phyloP scores from a whole-genome alignment of 2,113 vertebrate species.

The Athene cunicularia region DNA sequence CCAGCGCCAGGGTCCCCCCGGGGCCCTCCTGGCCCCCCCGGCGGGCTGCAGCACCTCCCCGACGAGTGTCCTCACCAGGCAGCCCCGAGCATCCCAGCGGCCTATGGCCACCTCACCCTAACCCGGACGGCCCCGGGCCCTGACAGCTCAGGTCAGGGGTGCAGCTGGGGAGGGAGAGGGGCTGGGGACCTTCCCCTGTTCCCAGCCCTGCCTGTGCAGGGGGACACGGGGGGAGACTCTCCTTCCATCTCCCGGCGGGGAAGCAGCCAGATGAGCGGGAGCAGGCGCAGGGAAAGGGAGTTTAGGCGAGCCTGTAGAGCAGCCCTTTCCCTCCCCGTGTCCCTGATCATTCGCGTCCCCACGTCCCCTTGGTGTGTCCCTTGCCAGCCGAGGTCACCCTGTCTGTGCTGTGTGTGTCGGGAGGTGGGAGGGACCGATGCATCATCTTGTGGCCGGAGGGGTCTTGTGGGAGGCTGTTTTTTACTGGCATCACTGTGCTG shows the following conservation, averaged over 20 bases:
- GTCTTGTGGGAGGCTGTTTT: neutral
- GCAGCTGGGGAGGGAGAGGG: neutral
- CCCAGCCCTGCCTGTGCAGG: neutral
- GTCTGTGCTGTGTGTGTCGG: neutral
- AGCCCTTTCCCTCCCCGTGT: neutral
- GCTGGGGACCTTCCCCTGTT: neutral
- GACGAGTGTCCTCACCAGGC: constrained; percentile 75
- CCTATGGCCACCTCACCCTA: constrained; percentile 47
- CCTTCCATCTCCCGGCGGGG: neutral
- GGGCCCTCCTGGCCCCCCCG: constrained; percentile 59
- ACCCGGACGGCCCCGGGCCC: constrained; percentile 41
- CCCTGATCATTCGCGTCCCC: neutral
- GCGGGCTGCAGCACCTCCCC: constrained; percentile 65
- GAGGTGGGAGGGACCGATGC: neutral
- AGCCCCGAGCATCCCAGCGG: neutral
- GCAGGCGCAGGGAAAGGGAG: neutral
- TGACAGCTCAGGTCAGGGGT: constrained; percentile 69
- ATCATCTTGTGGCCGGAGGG: accelerated
- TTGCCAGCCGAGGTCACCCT: neutral
- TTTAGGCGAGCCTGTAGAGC: neutral
- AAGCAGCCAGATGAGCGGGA: neutral
- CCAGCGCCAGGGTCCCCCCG: constrained; percentile 76
- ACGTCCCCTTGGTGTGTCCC: neutral
- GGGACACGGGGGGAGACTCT: neutral
- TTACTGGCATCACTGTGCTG: neutral